Base-by-base conservation (phyloP, 1,140 invertebrate species). In the Solen grandis region DNA sequence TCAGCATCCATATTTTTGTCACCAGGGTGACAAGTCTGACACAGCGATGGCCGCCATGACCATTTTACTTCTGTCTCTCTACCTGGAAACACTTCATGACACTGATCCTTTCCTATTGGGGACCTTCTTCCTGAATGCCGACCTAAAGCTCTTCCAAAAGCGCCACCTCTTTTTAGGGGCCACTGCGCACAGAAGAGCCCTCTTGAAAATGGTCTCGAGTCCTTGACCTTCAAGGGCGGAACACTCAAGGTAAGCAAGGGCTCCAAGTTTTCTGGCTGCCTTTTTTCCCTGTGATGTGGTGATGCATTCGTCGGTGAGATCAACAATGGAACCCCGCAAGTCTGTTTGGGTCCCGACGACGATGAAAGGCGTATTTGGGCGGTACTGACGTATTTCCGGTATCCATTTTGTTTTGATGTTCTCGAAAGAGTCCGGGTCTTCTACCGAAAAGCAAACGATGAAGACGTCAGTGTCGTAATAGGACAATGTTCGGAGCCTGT, bases 391-490 rank as follows among this genome's bases (percentile, higher is more conserved):
- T n/a, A 94, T 91, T 89, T 94, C 94, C 16, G 92, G 92, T 41
- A 92, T 88, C 93, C 93, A 92, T 94, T 99, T 99, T 79, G 97
- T 97, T 88, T 97, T 94, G 63, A 99, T 97, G 92, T 99, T 99
- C 93, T 99, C 97, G 93, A 99, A 99, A 81, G 97, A 99, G 14
- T 98, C 97, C 74, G 97, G 98, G 81, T 97, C 98, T 46, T 99
- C 98, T 77, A 99, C 98, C 85, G 98, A 99, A 93, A 99, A 99
- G 94, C 98, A 99, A 60, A 99, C 98, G 83, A 99, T 95, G 94
- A 99, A 99, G 62, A 99, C 98, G 93, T 99, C 98, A 13, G 98
- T 99, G 92, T 99, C 97, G 87, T 97, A 97, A 93, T 99, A 99
- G 35, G 97, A 97, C 16, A 99, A 93, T 14, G 97, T 97, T 88